Evolutionary conservation across 2,113 vertebrate genomes (phyloP).

Genomic region (Polypterus senegalus): DNA sequence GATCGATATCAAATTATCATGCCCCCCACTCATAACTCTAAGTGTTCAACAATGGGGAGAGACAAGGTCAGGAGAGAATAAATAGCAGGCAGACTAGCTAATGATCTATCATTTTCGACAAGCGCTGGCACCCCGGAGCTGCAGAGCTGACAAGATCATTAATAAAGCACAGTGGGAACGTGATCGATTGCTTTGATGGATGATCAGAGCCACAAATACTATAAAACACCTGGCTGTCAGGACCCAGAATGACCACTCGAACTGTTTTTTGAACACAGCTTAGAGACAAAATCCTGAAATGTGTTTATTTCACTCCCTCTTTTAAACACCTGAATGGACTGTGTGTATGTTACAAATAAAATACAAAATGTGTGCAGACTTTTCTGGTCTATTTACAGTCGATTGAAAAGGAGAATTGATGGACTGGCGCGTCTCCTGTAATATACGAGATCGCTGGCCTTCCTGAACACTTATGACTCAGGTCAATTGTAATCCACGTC

Average conservation of each 20-base stretch:
- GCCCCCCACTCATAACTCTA: constrained; percentile 75
- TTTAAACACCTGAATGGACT: no score
- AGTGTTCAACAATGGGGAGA: constrained; percentile 71
- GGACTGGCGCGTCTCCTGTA: no score
- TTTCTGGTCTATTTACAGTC: no score
- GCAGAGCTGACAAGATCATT: constrained; percentile 75
- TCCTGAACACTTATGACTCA: no score
- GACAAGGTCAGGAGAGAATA: constrained; percentile 88
- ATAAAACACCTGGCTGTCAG: constrained; percentile 78
- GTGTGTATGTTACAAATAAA: no score
- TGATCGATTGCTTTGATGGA: constrained; percentile 81
- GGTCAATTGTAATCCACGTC: no score
- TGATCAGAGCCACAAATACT: constrained; percentile 78
- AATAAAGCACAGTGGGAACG: constrained; percentile 70
- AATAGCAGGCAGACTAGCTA: constrained; percentile 69
- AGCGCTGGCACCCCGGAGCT: constrained; percentile 60
- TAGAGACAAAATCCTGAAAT: no score
- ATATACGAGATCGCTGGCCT: no score
- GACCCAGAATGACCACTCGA: constrained; percentile 1
- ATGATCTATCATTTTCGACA: constrained; percentile 83
- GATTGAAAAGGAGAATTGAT: no score
- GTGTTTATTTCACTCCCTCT: no score
- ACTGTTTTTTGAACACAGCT: not conserved
- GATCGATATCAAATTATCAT: constrained; percentile 80
- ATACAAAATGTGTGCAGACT: no score